These are phyloP conservation scores for Lucilia cuprina DNA, from an alignment of 1,140 invertebrate genomes.

Conservation along the genomic window DNA sequence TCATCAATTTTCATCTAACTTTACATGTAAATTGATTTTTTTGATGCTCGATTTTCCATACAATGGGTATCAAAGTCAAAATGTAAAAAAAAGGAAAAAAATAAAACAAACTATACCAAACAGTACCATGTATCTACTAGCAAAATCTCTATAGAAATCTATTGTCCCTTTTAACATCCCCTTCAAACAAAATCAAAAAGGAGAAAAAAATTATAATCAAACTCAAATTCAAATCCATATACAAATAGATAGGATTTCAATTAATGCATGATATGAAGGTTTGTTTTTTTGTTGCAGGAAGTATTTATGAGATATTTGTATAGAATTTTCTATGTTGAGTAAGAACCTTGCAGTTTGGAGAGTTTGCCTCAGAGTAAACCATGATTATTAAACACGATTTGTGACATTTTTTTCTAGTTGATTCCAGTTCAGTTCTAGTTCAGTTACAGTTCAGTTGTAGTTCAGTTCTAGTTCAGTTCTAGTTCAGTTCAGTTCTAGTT, in stretches of 20 bases:
- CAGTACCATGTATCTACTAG: neutral
- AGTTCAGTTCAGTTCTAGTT: no score
- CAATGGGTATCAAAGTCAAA: neutral
- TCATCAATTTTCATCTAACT: neutral
- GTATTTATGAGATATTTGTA: no score
- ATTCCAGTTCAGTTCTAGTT: no score
- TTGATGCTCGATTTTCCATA: neutral
- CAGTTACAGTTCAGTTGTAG: no score
- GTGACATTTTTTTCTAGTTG: no score
- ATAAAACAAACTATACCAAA: neutral
- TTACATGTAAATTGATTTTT: neutral
- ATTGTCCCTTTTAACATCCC: neutral
- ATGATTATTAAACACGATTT: no score
- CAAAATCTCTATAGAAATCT: neutral
- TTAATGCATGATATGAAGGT: neutral
- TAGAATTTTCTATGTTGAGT: no score
- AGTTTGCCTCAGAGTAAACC: no score
- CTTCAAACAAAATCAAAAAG: neutral
- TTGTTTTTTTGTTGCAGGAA: neutral
- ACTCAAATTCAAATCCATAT: neutral
- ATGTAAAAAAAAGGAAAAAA: neutral
- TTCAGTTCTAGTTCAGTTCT: no score
- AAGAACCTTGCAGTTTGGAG: no score
- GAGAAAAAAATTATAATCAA: no score
- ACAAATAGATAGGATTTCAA: neutral